Percentiles rank a stretch among this genome's conserved stretches.
These are phyloP conservation scores for Blomia tropicalis DNA, from an alignment of 2,888 invertebrate species.

Conservation along the genomic window DNA sequence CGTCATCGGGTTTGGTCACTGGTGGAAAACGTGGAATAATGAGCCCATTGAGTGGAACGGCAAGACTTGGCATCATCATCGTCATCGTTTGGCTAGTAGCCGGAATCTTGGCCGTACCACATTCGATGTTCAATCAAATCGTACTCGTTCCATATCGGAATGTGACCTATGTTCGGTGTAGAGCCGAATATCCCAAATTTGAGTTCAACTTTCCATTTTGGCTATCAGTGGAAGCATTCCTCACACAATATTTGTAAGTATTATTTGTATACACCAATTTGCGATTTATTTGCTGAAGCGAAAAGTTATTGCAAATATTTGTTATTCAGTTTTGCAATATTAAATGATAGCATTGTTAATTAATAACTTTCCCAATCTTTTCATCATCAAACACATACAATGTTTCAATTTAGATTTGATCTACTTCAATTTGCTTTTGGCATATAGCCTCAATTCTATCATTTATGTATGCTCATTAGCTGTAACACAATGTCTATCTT, in stretches of 20 bases:
- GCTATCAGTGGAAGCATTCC: conserved; percentile 18
- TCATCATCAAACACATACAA: neutral
- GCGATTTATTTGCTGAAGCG: neutral
- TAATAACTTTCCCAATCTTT: neutral
- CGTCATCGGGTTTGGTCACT: neutral
- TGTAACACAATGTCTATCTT: neutral
- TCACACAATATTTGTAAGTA: conserved; percentile 24
- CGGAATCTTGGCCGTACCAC: conserved; percentile 1
- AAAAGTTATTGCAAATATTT: neutral
- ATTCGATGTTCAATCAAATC: conserved; percentile 20
- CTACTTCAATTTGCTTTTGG: neutral
- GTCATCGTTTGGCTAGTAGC: conserved; percentile 18
- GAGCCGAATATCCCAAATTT: conserved; percentile 15
- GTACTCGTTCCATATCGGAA: neutral
- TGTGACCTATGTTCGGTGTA: conserved; percentile 14
- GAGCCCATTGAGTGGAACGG: neutral
- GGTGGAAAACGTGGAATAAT: no score
- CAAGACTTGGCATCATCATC: neutral
- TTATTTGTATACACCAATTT: neutral
- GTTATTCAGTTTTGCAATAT: neutral
- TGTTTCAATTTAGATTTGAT: neutral
- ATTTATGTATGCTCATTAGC: neutral
- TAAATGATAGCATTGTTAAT: neutral
- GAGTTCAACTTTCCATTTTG: conserved; percentile 16
- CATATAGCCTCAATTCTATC: no score